Base-by-base conservation (phyloP, 2,888 invertebrate genomes). In the Leucophenga maculata region DNA sequence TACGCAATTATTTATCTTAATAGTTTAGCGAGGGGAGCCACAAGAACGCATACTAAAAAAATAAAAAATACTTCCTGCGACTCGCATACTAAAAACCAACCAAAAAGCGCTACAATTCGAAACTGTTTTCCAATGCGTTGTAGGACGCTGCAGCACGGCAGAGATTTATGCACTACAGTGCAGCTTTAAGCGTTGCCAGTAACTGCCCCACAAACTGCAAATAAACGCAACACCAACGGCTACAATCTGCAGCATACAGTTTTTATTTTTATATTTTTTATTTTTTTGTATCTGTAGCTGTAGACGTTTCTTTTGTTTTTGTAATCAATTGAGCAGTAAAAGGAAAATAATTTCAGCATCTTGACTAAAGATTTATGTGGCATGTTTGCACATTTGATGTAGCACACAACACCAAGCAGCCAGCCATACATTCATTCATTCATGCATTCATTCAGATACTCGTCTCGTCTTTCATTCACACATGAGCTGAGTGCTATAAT, bases 361-460 rank as follows among this genome's bases (percentile, higher is more conserved):
- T 64, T 64, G 18, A 69, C 77, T 75, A 78, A 78, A 85, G 84
- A 85, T 85, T 85, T 85, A 85, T 86, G 84, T 81, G 83, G 76
- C 82, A 77, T 85, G 85, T 85, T 84, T 77, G 75, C 79, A 85
- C 83, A 86, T 86, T 85, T 85, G 85, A 83, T 85, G 85, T 85
- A 85, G 71, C 78, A 75, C 74, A 52, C 55, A 67, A 46, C 67
- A 55, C 39, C 67, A 57, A 16, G 57, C 65, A 65, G 20, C 26
- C 57, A 57, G 6, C 8, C 39, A 39, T 11, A 6, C 39, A 39
- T 39, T 39, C 39, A 39, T 39, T 6, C 8, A 39, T 8, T 39
- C 39, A 50, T 18, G 57, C 2, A 44, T 8, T 39, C 39, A 39
- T 39, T 39, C 39, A 39, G 1, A 6, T 9, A 39, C 8, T 39